These are phyloP conservation scores for Nysson spinosus DNA, from an alignment of 2,888 invertebrate species.

Conservation along the genomic window DNA sequence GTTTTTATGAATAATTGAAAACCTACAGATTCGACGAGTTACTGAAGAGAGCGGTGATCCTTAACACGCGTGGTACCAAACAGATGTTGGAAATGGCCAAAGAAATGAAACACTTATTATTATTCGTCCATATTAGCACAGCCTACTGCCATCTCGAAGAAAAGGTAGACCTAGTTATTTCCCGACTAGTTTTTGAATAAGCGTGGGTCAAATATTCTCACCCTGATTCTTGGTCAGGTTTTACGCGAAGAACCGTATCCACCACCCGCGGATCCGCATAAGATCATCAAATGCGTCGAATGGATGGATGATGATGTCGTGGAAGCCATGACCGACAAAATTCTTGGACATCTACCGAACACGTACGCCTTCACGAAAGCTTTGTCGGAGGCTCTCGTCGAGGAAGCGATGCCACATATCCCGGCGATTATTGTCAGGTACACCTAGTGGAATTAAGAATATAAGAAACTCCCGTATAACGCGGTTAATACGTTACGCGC, in stretches of 20 bases:
- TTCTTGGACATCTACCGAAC: slow-evolving; percentile 89
- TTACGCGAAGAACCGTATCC: slow-evolving; percentile 92
- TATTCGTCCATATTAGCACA: slow-evolving; percentile 90
- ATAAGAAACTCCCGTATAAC: too few relatives aligned
- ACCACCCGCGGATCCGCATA: slow-evolving; percentile 87
- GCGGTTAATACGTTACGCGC: too few relatives aligned
- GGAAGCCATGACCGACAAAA: slow-evolving; percentile 82
- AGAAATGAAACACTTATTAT: slow-evolving; percentile 84
- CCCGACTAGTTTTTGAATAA: background rate
- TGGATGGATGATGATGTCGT: slow-evolving; percentile 88
- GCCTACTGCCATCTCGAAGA: slow-evolving; percentile 90
- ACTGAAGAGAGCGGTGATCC: slow-evolving; percentile 90
- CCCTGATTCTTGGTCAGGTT: too few relatives aligned
- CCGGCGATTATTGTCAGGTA: slow-evolving; percentile 91
- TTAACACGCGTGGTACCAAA: slow-evolving; percentile 95
- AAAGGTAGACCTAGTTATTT: slow-evolving; percentile 61
- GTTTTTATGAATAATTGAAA: background rate
- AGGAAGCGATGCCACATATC: slow-evolving; percentile 86
- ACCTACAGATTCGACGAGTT: slow-evolving; percentile 90
- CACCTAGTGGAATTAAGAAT: background rate
- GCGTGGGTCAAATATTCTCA: too few relatives aligned
- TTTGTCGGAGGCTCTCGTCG: slow-evolving; percentile 89
- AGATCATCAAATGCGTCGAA: slow-evolving; percentile 87
- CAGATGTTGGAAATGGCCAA: slow-evolving; percentile 90
- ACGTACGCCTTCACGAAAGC: slow-evolving; percentile 97